Conservation (phyloP, 2,113 vertebrate species). For the Halcyon senegalensis region DNA sequence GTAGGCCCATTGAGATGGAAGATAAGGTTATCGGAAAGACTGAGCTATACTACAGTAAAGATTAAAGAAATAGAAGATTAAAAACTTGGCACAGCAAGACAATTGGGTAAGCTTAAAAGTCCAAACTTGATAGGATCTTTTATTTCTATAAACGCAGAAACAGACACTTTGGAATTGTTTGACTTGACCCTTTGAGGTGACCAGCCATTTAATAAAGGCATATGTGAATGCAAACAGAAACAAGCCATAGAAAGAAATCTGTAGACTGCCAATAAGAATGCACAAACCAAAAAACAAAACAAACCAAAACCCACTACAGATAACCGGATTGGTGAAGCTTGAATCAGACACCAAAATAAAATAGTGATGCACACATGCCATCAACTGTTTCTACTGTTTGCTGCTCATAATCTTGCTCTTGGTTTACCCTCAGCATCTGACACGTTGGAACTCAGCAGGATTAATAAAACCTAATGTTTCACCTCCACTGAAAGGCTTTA, state of each 20-base stretch:
- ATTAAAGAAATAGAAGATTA: not conserved
- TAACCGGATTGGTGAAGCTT: not conserved
- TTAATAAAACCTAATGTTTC: not conserved
- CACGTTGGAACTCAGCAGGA: not conserved
- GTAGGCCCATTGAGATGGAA: not conserved
- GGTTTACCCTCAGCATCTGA: not conserved
- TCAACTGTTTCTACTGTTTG: not conserved
- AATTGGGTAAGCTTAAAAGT: not conserved
- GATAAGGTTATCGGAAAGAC: not conserved
- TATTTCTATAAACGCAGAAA: not conserved
- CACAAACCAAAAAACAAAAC: not conserved
- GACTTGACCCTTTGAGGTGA: not conserved
- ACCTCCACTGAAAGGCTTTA: not conserved
- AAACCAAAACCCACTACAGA: no score
- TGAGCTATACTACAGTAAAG: not conserved
- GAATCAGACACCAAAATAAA: not conserved
- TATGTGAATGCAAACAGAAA: not conserved
- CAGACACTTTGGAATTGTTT: not conserved
- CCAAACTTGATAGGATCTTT: not conserved
- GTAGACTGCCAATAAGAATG: not conserved
- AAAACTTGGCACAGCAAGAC: not conserved
- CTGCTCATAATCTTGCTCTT: not conserved
- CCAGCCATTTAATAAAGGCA: fast-evolving
- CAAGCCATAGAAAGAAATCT: not conserved
- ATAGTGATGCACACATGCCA: no score